Percentiles rank a stretch among this genome's conserved stretches.
Evolutionary conservation across 2,888 invertebrate genomes (phyloP).

Genomic region (Kryphioiulus occultus): DNA sequence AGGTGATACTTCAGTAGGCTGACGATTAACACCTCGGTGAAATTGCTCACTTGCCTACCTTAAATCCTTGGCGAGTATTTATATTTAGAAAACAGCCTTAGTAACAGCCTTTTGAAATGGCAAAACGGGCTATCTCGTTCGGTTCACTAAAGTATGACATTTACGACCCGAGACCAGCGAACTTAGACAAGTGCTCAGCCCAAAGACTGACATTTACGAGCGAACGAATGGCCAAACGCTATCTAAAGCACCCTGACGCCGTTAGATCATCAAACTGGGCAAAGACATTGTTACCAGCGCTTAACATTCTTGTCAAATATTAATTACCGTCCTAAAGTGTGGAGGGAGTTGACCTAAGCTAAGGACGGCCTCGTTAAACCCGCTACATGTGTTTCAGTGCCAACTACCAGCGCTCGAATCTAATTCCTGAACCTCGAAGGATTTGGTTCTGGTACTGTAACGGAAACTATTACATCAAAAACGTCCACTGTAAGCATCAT

Average conservation of each 20-base stretch:
- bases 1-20: not conserved
- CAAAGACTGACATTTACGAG: constrained; percentile 45
- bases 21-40: not conserved
- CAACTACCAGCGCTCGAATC: not conserved
- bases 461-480: not conserved
- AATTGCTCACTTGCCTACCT: constrained; percentile 6
- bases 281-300: constrained; percentile 37
- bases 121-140: constrained; percentile 21
- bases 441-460: not conserved
- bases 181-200: constrained; percentile 32
- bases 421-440: constrained; percentile 6
- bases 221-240: constrained; percentile 28
- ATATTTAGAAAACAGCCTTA: constrained; percentile 46
- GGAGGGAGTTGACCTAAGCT: constrained; percentile 46
- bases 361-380: constrained; percentile 29
- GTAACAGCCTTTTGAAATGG: constrained; percentile 39
- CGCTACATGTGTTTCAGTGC: not conserved
- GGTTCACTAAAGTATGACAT: constrained; percentile 38
- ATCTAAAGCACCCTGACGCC: constrained; percentile 45
- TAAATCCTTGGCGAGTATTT: constrained; percentile 1
- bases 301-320: constrained; percentile 46
- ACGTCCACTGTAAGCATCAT: not conserved
- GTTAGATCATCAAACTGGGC: constrained; percentile 33
- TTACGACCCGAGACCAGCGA: constrained; percentile 28
- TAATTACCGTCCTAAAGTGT: constrained; percentile 46